phyloP scores from a whole-genome alignment of 2,888 invertebrate species.

The Papilio demoleus region DNA sequence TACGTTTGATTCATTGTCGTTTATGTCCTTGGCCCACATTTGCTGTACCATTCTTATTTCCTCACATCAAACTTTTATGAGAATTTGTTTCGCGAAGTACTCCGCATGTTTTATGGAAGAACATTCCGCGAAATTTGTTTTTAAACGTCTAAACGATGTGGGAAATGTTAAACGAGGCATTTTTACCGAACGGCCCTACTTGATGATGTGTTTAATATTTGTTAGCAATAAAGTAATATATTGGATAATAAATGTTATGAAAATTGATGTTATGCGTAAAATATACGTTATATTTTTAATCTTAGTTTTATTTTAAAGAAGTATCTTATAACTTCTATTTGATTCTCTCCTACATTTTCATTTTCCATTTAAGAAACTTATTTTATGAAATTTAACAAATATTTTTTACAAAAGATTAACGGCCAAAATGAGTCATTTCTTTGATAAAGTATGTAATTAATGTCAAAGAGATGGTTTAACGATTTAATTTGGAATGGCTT shows the following conservation, averaged over 20 bases:
- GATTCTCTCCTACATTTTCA: too few species aligned
- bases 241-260: neutral
- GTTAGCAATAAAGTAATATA: slow-evolving; percentile 22
- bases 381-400: too few species aligned
- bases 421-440: too few species aligned
- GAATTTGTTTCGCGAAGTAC: slow-evolving; percentile 28
- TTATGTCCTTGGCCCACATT: slow-evolving; percentile 34
- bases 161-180: slow-evolving; percentile 22
- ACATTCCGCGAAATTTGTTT: slow-evolving; percentile 17
- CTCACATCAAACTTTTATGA: slow-evolving; percentile 28
- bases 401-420: too few species aligned
- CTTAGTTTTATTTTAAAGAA: neutral
- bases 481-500: slow-evolving; percentile 13
- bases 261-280: neutral
- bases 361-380: too few species aligned
- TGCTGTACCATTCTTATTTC: slow-evolving; percentile 22
- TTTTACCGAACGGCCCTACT: slow-evolving; percentile 9
- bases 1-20: slow-evolving; percentile 2
- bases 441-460: slow-evolving; percentile 25
- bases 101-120: slow-evolving; percentile 16
- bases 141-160: slow-evolving; percentile 25
- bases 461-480: slow-evolving; percentile 21
- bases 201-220: slow-evolving; percentile 6
- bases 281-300: neutral
- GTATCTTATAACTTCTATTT: too few species aligned